Base-by-base conservation (phyloP, 2,888 invertebrate species). In the Eristalinus sepulchralis region DNA sequence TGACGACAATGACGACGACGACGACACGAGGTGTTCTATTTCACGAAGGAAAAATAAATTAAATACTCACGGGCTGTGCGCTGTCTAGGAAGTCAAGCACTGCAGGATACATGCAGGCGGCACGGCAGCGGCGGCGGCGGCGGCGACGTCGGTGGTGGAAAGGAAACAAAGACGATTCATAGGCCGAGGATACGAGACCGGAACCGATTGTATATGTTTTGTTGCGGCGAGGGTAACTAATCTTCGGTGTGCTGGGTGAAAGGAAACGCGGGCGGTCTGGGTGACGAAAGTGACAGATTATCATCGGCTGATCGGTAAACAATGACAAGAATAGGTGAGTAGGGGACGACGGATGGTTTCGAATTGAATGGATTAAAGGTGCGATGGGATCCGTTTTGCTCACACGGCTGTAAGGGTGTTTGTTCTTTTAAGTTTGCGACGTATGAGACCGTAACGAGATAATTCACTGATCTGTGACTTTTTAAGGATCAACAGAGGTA, bases 121-220 rank as follows among this genome's bases (percentile, higher is more conserved):
- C 71, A 11, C 17, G 17, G 20, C n/a, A n/a, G n/a, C n/a, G n/a
- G n/a, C n/a, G n/a, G n/a, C 53, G 31, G 31, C 67, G 62, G 39
- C 24, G 34, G 24, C n/a, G n/a, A n/a, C n/a, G n/a, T n/a, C 53
- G 31, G 31, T 72, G 62, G 39, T 34, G 34, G 24, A 53, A 36
- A 67, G 13, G 47, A 34, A 20, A 31, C 62, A 33, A 55, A 33
- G 20, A 47, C 62, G 27, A 62, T 17, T 39, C 13, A 39, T 53
- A 36, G 24, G n/a, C 62, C 36, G 34, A 64, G 57, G 73, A 72
- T 72, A 72, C 17, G 72, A 72, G 77, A 72, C 77, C 76, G 81
- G 84, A 85, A 85, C 81, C 68, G 72, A 72, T 85, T 80, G 75
- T 85, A 63, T 77, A 77, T 81, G 80, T 81, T 78, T 64, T 67